Conservation (phyloP, 2,113 vertebrate species). For the Cricetomys ansorgei region DNA sequence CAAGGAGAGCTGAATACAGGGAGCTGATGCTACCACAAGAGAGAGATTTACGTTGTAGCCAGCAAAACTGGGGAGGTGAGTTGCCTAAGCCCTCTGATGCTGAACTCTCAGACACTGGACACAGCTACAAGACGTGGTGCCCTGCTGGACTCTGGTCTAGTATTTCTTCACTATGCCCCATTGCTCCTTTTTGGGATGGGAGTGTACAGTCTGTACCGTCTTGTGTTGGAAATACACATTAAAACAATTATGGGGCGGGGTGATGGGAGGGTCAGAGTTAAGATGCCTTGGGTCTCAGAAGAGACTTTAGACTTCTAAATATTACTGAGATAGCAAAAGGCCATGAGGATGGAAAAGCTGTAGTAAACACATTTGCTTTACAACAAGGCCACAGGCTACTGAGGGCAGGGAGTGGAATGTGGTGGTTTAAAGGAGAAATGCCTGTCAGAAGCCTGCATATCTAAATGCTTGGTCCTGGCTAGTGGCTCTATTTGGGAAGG, state of each 20-base stretch:
- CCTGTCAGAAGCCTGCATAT: background rate
- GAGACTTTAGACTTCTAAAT: background rate
- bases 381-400: background rate
- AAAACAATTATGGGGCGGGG: too few species aligned
- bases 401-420: background rate
- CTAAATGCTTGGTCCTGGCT: background rate
- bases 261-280: background rate
- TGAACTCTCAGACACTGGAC: background rate
- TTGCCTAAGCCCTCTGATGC: background rate
- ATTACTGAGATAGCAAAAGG: background rate
- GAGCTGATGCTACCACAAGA: background rate
- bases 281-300: background rate
- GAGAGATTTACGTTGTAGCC: background rate
- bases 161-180: background rate
- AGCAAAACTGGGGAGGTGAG: background rate
- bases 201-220: background rate
- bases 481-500: background rate
- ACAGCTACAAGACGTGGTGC: background rate
- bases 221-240: background rate
- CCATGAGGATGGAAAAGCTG: background rate
- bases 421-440: background rate
- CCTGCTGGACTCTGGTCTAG: background rate
- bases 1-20: background rate
- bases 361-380: background rate
- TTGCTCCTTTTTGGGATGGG: background rate